Conservation (phyloP, 1,140 invertebrate genomes). For the Bombus pyrosoma region DNA sequence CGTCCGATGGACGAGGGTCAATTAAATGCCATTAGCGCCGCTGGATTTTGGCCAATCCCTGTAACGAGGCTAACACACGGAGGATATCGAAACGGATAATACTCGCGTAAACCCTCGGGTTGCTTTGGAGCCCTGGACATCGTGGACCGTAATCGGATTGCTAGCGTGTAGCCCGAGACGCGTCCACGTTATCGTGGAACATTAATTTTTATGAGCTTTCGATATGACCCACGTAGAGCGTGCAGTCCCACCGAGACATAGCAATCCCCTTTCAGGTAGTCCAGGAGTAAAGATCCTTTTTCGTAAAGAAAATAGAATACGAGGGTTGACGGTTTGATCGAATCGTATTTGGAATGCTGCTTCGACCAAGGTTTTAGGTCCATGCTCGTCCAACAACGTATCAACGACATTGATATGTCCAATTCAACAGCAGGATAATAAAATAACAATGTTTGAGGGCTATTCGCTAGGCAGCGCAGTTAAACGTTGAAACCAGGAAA, state of each 20-base stretch:
- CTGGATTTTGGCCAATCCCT: conserved; percentile 63
- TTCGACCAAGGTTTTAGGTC: not conserved
- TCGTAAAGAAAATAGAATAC: not conserved
- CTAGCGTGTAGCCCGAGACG: conserved; percentile 5
- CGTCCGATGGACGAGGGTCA: conserved; percentile 67
- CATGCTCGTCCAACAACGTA: not conserved
- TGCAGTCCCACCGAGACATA: not conserved
- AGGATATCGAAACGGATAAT: conserved; percentile 52
- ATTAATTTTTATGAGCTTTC: conserved; percentile 53
- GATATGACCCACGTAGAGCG: conserved; percentile 3
- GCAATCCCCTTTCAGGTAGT: not conserved
- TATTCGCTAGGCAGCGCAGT: no score
- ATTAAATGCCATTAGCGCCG: conserved; percentile 69
- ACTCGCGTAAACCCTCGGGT: conserved; percentile 29
- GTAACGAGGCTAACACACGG: conserved; percentile 58
- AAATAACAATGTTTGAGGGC: no score
- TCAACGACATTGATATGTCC: not conserved
- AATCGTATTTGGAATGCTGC: not conserved
- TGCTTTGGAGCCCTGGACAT: conserved; percentile 22
- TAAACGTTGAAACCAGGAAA: no score
- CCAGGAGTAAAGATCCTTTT: not conserved
- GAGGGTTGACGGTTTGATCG: not conserved
- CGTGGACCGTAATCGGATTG: conserved; percentile 58
- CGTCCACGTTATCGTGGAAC: conserved; percentile 17
- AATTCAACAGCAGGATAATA: no score